phyloP scores from a whole-genome alignment of 92 coral and sea anemone species.

The Palythoa grandiflora region DNA sequence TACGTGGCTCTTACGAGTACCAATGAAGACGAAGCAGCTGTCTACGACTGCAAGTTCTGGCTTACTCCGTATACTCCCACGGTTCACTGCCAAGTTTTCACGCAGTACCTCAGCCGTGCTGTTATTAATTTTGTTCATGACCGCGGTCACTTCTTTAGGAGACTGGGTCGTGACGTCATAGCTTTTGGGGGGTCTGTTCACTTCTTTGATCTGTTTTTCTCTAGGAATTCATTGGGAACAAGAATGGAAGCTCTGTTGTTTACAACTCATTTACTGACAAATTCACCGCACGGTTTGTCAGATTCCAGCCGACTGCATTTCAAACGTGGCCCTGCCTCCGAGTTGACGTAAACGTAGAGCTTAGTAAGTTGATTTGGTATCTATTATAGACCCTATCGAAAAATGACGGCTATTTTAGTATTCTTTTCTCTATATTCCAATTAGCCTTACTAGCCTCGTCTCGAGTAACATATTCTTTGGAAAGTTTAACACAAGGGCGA shows the following conservation, averaged over 20 bases:
- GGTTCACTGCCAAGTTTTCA: too few relatives aligned
- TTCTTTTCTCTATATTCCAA: too few relatives aligned
- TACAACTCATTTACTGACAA: conserved; percentile 24
- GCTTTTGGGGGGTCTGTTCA: not conserved
- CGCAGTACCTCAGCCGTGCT: not conserved
- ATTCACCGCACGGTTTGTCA: conserved; percentile 58
- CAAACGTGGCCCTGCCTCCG: conserved; percentile 65
- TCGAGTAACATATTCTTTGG: too few relatives aligned
- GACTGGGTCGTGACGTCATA: not conserved
- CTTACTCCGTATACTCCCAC: too few relatives aligned
- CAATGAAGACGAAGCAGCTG: too few relatives aligned
- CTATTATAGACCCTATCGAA: not conserved
- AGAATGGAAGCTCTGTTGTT: conserved; percentile 40
- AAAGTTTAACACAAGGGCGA: too few relatives aligned
- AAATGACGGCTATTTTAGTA: too few relatives aligned
- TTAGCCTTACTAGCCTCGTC: too few relatives aligned
- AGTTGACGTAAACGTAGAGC: conserved; percentile 69
- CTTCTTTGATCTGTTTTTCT: not conserved
- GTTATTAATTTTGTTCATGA: not conserved
- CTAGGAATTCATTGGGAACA: conserved; percentile 68
- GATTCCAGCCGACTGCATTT: conserved; percentile 50
- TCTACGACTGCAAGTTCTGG: too few relatives aligned
- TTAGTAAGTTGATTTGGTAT: not conserved
- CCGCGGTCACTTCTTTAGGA: too few relatives aligned
- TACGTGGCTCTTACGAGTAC: too few relatives aligned